These are phyloP conservation scores for Crotophaga sulcirostris DNA, from an alignment of 2,113 vertebrate species.

Conservation along the genomic window DNA sequence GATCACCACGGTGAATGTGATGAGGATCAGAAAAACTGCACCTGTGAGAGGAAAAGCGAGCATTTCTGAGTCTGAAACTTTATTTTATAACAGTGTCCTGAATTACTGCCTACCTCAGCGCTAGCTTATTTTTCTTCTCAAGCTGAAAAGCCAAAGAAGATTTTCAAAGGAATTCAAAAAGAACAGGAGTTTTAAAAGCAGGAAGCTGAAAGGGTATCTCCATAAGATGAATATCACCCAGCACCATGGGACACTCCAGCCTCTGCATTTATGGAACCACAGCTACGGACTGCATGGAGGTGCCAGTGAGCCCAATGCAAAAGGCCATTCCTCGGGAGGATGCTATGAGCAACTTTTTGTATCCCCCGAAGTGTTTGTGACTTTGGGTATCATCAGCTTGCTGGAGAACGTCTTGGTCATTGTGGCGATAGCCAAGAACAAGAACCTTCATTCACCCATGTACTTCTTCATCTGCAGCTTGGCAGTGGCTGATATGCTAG, in stretches of 20 bases:
- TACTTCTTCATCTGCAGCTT: constrained; percentile 97
- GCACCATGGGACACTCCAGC: constrained; percentile 62
- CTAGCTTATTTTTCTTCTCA: not conserved
- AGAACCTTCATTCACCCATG: constrained; percentile 95
- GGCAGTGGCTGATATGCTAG: constrained; percentile 92
- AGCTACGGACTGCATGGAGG: constrained; percentile 39
- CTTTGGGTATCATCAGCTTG: constrained; percentile 88
- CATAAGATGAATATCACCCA: constrained; percentile 81
- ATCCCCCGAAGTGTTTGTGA: constrained; percentile 90
- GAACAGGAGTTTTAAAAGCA: not conserved
- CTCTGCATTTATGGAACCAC: constrained; percentile 79
- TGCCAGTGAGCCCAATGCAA: constrained; percentile 57
- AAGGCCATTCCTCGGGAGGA: constrained; percentile 76
- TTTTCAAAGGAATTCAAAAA: constrained; percentile 8
- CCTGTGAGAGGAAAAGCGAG: constrained; percentile 15
- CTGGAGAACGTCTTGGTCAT: constrained; percentile 93
- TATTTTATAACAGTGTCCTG: not conserved
- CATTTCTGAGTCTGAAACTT: not conserved
- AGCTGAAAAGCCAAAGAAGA: not conserved
- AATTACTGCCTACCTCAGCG: not conserved
- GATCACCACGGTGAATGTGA: not conserved
- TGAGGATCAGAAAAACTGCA: not conserved
- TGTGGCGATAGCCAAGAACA: constrained; percentile 89
- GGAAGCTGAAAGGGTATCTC: not conserved
- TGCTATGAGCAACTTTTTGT: constrained; percentile 94